phyloP scores from a whole-genome alignment of 2,797 vertebrate species.

The Delichon dasypus region DNA sequence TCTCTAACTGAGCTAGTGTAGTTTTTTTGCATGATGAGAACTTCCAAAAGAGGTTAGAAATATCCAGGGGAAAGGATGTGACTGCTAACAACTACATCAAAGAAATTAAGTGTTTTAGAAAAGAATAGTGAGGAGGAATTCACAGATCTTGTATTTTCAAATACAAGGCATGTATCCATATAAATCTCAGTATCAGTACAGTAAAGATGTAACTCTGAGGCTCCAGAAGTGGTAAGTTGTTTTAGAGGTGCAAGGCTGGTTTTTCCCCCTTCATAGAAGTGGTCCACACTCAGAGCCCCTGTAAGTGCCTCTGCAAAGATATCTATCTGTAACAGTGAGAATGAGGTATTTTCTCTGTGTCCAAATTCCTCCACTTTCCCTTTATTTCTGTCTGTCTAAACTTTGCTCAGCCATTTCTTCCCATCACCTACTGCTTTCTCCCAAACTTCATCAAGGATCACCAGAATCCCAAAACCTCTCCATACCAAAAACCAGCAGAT shows the following conservation, averaged over 20 bases:
- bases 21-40: neutral
- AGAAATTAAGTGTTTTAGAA: neutral
- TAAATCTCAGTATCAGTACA: neutral
- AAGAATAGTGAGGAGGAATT: neutral
- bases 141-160: neutral
- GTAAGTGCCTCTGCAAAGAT: neutral
- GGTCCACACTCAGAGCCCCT: neutral
- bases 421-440: neutral
- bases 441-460: neutral
- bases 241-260: neutral
- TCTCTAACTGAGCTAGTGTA: neutral
- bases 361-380: neutral
- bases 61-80: neutral
- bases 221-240: neutral
- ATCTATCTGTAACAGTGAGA: neutral
- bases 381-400: neutral
- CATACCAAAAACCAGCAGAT: neutral
- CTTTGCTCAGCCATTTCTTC: neutral
- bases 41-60: neutral
- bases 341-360: neutral
- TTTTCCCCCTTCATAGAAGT: neutral
- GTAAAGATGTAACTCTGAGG: neutral
- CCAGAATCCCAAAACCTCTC: neutral
- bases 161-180: neutral
- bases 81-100: neutral